A percentile compares a stretch with the other conserved stretches of the same genome.
Conservation (phyloP, 2,797 vertebrate genomes). For the Enteromius thamalakanensis region DNA sequence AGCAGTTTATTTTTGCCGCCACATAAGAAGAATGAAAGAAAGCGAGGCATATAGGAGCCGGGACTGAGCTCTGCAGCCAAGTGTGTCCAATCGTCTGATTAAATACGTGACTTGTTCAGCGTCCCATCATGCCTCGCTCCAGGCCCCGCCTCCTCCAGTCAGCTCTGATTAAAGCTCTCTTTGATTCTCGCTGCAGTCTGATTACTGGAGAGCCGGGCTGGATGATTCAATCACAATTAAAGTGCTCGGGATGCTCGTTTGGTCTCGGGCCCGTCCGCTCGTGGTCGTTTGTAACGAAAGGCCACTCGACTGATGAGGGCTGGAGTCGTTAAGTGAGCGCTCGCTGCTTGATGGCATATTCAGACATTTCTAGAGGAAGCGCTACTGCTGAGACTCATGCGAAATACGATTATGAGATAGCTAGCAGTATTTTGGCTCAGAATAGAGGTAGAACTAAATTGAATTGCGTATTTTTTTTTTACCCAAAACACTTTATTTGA, state of each 20-base stretch:
- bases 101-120: slow-evolving; percentile 77
- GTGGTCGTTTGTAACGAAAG: not conserved
- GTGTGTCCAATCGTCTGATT: slow-evolving; percentile 79
- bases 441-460: not conserved
- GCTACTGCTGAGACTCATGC: not conserved
- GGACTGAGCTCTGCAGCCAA: slow-evolving; percentile 64
- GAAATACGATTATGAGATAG: not conserved
- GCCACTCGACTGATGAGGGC: slow-evolving; percentile 31
- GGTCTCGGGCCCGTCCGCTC: not conserved
- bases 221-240: slow-evolving; percentile 61
- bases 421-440: not conserved
- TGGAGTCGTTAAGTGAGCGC: not conserved
- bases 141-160: slow-evolving; percentile 6
- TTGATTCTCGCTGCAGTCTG: slow-evolving; percentile 41
- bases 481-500: not conserved
- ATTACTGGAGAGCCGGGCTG: slow-evolving; percentile 54
- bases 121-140: not conserved
- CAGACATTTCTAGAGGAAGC: not conserved
- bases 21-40: slow-evolving; percentile 44
- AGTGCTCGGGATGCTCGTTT: slow-evolving; percentile 11
- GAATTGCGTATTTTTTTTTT: not conserved
- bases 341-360: not conserved
- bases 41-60: not conserved
- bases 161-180: slow-evolving; percentile 54
- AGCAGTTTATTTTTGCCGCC: not conserved